Conservation (phyloP, 2,113 vertebrate species). For the Crotalus viridis region DNA sequence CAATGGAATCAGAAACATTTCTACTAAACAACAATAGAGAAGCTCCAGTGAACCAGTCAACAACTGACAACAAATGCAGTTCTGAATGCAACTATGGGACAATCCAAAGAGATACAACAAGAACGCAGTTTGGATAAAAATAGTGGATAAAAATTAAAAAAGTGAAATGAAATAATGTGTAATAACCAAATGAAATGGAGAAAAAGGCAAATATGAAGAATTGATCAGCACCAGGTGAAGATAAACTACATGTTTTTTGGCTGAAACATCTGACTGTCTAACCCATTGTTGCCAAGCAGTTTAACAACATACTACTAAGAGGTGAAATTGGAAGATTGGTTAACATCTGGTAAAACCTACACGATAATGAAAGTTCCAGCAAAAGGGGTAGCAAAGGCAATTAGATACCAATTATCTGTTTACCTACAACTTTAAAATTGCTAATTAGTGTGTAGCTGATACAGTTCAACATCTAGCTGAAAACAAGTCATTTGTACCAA, state of each 20-base stretch:
- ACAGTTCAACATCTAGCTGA: not conserved
- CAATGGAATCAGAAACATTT: not conserved
- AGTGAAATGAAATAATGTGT: not conserved
- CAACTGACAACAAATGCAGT: not conserved
- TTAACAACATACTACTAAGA: not conserved
- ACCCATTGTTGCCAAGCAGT: not conserved
- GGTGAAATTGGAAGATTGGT: not conserved
- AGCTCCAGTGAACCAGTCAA: not conserved
- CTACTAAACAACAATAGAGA: not conserved
- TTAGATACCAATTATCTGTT: not conserved
- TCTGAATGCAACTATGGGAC: not conserved
- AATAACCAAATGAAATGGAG: not conserved
- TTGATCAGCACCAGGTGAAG: not conserved
- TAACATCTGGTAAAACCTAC: not conserved
- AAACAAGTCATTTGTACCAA: not conserved
- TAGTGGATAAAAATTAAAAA: not conserved
- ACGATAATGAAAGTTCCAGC: not conserved
- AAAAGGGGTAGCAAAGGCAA: not conserved
- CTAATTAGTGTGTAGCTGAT: not conserved
- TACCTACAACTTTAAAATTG: not conserved
- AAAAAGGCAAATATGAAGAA: not conserved
- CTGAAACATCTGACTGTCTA: not conserved
- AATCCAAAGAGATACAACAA: not conserved
- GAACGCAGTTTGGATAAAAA: not conserved
- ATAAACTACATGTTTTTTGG: not conserved